Base-by-base conservation (phyloP, 2,888 invertebrate species). In the Pyralis farinalis region DNA sequence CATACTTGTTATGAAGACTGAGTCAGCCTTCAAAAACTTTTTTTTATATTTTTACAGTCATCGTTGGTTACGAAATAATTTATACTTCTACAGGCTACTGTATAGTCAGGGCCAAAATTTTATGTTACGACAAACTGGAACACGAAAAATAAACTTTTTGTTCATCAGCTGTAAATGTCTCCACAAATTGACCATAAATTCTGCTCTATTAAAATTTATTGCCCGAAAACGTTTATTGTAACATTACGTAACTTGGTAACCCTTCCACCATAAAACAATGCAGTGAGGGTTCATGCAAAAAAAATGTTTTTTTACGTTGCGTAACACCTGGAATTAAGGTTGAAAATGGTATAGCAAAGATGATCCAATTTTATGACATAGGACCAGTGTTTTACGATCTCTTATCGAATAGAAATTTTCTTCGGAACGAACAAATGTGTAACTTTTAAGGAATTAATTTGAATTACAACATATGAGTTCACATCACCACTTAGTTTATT, bases 161-260 rank as follows among this genome's bases (percentile, higher is more conserved):
- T 75, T 80, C 76, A 74, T 79, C 76, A 75, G 72, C 73, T 77
- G 76, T 85, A 85, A 85, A 82, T 75, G 81, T 84, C 82, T 58
- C 75, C 71, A 71, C 77, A 77, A 83, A 83, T 73, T 67, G 80
- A 64, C 64, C 65, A 76, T 87, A 85, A 84, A 85, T 78, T 80
- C 69, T 75, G 72, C 71, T 75, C 81, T 82, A 84, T 85, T 83
- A 82, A 83, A 84, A 83, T 80, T 80, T 80, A 83, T 79, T 72
- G 58, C 63, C 68, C 72, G 72, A 71, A 81, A 80, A 71, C 72
- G 74, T 81, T 85, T 80, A 81, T 78, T 74, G 75, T 78, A 68
- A 71, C 64, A 72, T 82, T 81, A 76, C 80, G 80, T 83, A 81
- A 81, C 74, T 72, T 59, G 71, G 83, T 81, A 83, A 83, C 84